Conservation (phyloP, 2,797 vertebrate species). For the Thamnophis elegans region DNA sequence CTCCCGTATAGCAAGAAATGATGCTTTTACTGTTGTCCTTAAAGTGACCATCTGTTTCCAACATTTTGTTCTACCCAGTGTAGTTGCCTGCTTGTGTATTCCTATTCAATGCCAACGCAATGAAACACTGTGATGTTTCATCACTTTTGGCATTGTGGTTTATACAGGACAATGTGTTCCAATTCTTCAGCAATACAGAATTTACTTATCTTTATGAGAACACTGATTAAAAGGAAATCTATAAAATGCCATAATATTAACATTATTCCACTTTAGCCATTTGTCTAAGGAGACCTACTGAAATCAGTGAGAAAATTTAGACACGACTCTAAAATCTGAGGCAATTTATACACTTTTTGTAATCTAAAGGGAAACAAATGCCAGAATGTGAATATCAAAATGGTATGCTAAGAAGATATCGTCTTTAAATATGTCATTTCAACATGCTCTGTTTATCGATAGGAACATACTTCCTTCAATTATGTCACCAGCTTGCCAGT, state of each 20-base stretch:
- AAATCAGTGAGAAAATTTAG: neutral
- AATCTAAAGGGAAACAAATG: neutral
- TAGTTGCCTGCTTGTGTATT: neutral
- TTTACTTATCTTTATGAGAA: neutral
- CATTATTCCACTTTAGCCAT: neutral
- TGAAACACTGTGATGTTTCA: neutral
- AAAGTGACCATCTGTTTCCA: neutral
- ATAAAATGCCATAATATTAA: neutral
- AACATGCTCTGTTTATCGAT: conserved; percentile 16
- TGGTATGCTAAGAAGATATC: neutral
- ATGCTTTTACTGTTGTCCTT: neutral
- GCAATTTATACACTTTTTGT: neutral
- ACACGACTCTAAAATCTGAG: neutral
- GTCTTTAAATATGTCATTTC: conserved; percentile 29
- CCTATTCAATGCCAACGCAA: neutral
- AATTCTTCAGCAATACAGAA: conserved; percentile 1
- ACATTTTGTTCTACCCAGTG: neutral
- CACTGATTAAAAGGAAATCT: neutral
- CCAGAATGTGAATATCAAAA: neutral
- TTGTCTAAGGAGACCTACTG: neutral
- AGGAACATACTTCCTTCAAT: conserved; percentile 38
- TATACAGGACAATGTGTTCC: neutral
- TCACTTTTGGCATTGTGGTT: neutral
- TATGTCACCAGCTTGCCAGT: conserved; percentile 25
- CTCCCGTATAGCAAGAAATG: neutral